A percentile compares a stretch with the other conserved stretches of the same genome.
phyloP scores from a whole-genome alignment of 2,797 vertebrate genomes.

The Antrozous pallidus region DNA sequence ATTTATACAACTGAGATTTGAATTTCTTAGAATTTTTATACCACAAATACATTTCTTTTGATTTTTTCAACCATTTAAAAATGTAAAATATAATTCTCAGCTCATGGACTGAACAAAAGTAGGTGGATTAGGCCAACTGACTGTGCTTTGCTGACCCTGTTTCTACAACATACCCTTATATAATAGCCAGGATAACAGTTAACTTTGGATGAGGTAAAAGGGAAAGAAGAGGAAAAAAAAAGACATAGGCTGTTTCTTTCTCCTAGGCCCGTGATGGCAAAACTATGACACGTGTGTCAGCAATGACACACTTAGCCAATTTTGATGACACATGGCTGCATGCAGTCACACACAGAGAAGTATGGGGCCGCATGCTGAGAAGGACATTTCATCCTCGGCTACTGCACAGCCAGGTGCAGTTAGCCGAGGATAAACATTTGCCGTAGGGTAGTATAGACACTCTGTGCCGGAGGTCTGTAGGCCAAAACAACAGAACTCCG shows the following conservation, averaged over 20 bases:
- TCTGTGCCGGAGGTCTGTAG: no score
- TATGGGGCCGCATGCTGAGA: no score
- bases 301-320: no score
- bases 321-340: no score
- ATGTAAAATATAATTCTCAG: not conserved
- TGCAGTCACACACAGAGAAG: no score
- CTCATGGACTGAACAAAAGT: not conserved
- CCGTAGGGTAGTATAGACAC: no score
- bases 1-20: not conserved
- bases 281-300: no score
- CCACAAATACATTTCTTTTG: not conserved
- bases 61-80: not conserved
- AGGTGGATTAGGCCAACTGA: not conserved
- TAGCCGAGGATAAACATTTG: no score
- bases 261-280: no score
- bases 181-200: not conserved
- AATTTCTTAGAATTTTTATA: constrained; percentile 16
- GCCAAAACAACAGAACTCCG: no score
- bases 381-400: no score
- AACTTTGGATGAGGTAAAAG: not conserved
- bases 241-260: not conserved
- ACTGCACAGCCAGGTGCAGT: no score
- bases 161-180: not conserved
- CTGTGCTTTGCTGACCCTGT: not conserved
- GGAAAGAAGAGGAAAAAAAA: not conserved